Percentiles rank a stretch among this genome's conserved stretches.
Evolutionary conservation across 2,113 vertebrate genomes (phyloP).

Genomic region (Baryphthengus martii): DNA sequence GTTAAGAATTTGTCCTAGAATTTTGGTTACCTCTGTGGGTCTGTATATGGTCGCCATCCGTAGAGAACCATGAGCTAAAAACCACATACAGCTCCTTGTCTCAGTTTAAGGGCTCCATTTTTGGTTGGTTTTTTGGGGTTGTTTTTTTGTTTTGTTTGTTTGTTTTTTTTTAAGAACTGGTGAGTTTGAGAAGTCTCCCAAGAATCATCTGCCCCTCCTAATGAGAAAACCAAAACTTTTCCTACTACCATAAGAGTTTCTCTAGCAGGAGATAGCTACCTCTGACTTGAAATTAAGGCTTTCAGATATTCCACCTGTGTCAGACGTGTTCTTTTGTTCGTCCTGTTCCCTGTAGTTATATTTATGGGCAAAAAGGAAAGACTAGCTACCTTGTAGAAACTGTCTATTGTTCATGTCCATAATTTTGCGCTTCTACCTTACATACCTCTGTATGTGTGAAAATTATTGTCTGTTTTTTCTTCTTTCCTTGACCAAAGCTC

Average conservation of each 20-base stretch:
- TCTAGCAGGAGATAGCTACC: not conserved
- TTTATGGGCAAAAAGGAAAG: not conserved
- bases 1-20: not conserved
- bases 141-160: too few relatives aligned
- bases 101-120: not conserved
- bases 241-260: not conserved
- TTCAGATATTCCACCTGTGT: not conserved
- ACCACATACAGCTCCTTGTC: not conserved
- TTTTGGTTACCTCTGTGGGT: not conserved
- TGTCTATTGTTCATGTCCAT: not conserved
- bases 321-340: not conserved
- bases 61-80: not conserved
- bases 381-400: not conserved
- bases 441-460: not conserved
- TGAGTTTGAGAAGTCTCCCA: not conserved
- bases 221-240: slow-evolving; percentile 19
- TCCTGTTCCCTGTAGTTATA: not conserved
- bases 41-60: not conserved
- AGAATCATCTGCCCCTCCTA: not conserved
- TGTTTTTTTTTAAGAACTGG: not conserved
- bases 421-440: not conserved
- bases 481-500: not conserved
- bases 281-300: not conserved
- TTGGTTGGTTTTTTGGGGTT: not conserved
- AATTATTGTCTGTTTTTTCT: not conserved